These are phyloP conservation scores for Pollenia griseotomentosa DNA, from an alignment of 2,888 invertebrate genomes.

Conservation along the genomic window DNA sequence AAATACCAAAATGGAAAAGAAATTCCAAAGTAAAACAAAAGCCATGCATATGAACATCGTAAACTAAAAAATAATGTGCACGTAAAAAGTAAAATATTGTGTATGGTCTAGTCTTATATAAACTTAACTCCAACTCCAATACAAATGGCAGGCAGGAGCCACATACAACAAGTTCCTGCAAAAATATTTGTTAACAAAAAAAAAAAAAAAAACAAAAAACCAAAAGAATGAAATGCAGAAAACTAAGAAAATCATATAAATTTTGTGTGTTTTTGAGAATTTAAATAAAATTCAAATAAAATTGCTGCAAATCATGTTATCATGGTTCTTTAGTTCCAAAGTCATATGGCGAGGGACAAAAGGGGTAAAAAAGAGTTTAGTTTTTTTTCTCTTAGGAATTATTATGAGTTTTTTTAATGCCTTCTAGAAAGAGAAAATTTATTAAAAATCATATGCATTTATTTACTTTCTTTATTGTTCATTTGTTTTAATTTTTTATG, in stretches of 20 bases:
- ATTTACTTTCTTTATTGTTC: slow-evolving; percentile 49
- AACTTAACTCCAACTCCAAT: background rate
- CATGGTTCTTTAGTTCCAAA: slow-evolving; percentile 17
- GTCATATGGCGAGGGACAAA: background rate
- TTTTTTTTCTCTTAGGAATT: background rate
- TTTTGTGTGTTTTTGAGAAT: slow-evolving; percentile 55
- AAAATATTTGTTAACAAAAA: background rate
- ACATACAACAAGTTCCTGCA: background rate
- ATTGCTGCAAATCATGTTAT: slow-evolving; percentile 69
- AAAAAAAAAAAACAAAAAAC: background rate
- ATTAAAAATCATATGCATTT: slow-evolving; percentile 46
- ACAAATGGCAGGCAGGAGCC: slow-evolving; percentile 25
- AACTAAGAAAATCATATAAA: slow-evolving; percentile 55
- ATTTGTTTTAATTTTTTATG: slow-evolving; percentile 53
- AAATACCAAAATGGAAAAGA: slow-evolving; percentile 12
- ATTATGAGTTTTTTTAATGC: slow-evolving; percentile 31
- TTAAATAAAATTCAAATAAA: slow-evolving; percentile 66
- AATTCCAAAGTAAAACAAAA: slow-evolving; percentile 1
- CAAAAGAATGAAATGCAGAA: slow-evolving; percentile 3
- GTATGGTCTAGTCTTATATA: slow-evolving; percentile 17
- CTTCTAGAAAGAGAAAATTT: slow-evolving; percentile 2
- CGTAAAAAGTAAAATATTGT: slow-evolving; percentile 62
- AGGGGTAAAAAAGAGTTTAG: background rate
- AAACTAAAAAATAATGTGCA: slow-evolving; percentile 59
- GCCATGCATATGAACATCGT: background rate